A percentile compares a stretch with the other conserved stretches of the same genome.
Evolutionary conservation across 2,797 vertebrate species (phyloP).

Genomic region (Anolis apletophallus): DNA sequence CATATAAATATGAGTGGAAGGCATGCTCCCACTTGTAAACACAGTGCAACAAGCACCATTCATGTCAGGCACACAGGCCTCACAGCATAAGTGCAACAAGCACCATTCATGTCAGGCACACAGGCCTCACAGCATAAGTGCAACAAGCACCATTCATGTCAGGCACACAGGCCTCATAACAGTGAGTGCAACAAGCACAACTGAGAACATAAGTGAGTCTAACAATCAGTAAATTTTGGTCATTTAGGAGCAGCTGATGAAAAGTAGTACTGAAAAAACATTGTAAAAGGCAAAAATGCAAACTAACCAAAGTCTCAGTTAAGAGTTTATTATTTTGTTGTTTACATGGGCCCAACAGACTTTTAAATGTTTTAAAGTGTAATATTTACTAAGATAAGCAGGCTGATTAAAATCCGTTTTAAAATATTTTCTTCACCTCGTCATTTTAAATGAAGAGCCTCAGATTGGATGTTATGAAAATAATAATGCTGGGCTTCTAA

Average conservation of each 20-base stretch:
- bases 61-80: no score
- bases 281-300: neutral
- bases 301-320: fast-evolving
- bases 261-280: neutral
- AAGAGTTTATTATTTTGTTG: fast-evolving
- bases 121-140: no score
- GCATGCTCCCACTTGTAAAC: no score
- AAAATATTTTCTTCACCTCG: slow-evolving; percentile 30
- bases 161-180: no score
- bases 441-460: slow-evolving; percentile 26
- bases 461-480: slow-evolving; percentile 23
- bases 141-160: no score
- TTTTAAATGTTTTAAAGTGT: slow-evolving; percentile 43
- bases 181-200: no score
- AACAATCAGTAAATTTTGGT: no score
- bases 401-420: neutral
- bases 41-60: no score
- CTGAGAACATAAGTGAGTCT: no score
- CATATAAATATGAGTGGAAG: no score
- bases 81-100: no score
- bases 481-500: slow-evolving; percentile 28
- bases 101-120: no score
- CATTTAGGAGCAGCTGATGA: neutral
- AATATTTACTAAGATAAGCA: slow-evolving; percentile 27
- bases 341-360: neutral